These are phyloP conservation scores for Ficedula albicollis DNA, from an alignment of 2,797 vertebrate species.

Conservation along the genomic window DNA sequence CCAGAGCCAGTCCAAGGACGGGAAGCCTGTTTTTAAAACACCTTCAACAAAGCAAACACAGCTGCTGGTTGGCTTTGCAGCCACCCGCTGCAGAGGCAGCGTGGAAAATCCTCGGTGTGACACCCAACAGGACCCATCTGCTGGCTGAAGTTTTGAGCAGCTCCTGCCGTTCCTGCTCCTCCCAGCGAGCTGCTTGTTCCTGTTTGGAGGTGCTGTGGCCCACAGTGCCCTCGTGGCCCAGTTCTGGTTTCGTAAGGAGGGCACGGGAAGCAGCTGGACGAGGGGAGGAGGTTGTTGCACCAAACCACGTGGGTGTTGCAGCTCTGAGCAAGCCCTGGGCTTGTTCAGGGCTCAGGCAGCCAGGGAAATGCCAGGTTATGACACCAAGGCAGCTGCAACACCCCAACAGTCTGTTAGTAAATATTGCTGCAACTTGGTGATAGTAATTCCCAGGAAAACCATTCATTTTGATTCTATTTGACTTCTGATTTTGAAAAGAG, in stretches of 20 bases:
- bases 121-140: neutral
- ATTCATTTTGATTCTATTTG: neutral
- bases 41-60: neutral
- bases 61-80: constrained; percentile 3
- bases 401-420: neutral
- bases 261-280: neutral
- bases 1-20: neutral
- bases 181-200: neutral
- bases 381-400: neutral
- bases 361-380: neutral
- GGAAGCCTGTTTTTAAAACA: neutral
- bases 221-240: neutral
- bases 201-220: neutral
- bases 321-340: neutral
- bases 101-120: neutral
- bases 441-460: neutral
- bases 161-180: neutral
- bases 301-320: neutral
- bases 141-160: neutral
- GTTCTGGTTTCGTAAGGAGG: neutral
- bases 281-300: constrained; percentile 2
- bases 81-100: neutral
- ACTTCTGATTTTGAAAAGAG: neutral
- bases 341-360: neutral
- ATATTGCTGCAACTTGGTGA: neutral